phyloP scores from a whole-genome alignment of 2,888 invertebrate species.

The Osmoderma eremita region DNA sequence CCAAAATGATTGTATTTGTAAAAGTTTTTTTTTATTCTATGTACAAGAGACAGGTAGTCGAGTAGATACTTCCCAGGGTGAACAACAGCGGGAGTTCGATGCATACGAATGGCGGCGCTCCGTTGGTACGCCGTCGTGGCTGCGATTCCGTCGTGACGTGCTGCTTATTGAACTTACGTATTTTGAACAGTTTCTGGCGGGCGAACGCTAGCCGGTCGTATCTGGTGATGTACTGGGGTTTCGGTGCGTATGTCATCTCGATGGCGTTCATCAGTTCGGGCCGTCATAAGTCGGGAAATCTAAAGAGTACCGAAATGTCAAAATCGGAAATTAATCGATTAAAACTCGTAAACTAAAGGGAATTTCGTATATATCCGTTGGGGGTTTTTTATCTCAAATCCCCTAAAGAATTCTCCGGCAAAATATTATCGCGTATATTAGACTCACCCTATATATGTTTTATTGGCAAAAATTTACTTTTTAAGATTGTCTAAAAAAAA shows the following conservation, averaged over 20 bases:
- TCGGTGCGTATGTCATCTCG: constrained; percentile 58
- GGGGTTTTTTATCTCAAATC: too few relatives aligned
- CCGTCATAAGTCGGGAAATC: constrained; percentile 87
- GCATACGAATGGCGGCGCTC: constrained; percentile 58
- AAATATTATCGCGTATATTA: too few relatives aligned
- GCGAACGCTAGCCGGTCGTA: constrained; percentile 59
- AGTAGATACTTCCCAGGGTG: constrained; percentile 74
- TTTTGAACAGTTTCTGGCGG: constrained; percentile 66
- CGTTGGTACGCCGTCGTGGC: constrained; percentile 7
- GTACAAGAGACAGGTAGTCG: constrained; percentile 74
- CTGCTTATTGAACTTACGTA: constrained; percentile 64
- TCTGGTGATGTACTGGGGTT: constrained; percentile 60
- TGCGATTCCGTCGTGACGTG: constrained; percentile 1
- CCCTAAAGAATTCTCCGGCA: too few relatives aligned
- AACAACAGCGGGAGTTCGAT: constrained; percentile 73
- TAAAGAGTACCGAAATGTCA: constrained; percentile 58
- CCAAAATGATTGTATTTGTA: background rate
- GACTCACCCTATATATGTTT: too few relatives aligned
- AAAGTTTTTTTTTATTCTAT: constrained; percentile 65
- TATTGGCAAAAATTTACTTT: too few relatives aligned
- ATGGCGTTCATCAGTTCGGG: constrained; percentile 64
- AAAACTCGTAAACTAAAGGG: too few relatives aligned
- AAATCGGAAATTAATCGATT: too few relatives aligned
- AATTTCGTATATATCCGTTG: too few relatives aligned
- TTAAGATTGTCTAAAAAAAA: too few relatives aligned